Conservation (phyloP, 2,797 vertebrate genomes). For the Cossypha polioptera region DNA sequence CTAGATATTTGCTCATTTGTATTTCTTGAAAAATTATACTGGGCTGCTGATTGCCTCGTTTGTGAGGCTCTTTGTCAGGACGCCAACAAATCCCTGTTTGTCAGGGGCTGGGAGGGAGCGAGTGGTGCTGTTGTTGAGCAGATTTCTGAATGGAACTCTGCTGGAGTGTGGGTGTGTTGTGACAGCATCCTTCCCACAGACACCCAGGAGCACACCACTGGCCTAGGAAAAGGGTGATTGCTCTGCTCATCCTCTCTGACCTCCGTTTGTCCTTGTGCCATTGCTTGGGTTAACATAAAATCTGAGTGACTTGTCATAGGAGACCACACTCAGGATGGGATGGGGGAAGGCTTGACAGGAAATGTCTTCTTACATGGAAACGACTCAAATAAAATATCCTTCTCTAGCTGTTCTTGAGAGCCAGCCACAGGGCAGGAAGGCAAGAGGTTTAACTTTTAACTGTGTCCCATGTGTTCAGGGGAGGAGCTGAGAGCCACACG, state of each 20-base stretch:
- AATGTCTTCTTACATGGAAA: neutral
- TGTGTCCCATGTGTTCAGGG: rapidly evolving
- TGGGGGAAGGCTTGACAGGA: neutral
- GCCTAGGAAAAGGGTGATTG: neutral
- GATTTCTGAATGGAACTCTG: neutral
- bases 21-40: slow-evolving; percentile 40
- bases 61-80: neutral
- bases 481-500: rapidly evolving
- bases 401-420: neutral
- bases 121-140: neutral
- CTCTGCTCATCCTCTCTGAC: neutral
- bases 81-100: neutral
- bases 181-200: neutral
- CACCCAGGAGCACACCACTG: too few relatives aligned
- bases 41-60: slow-evolving; percentile 22
- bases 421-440: neutral
- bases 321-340: neutral
- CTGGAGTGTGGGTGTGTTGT: neutral
- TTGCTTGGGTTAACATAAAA: neutral
- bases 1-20: slow-evolving; percentile 36
- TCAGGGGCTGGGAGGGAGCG: neutral
- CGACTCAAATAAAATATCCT: neutral
- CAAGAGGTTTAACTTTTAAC: neutral
- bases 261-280: rapidly evolving
- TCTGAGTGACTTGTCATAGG: rapidly evolving